Evolutionary conservation across 2,888 invertebrate species (phyloP).

Genomic region (Drepana falcataria): DNA sequence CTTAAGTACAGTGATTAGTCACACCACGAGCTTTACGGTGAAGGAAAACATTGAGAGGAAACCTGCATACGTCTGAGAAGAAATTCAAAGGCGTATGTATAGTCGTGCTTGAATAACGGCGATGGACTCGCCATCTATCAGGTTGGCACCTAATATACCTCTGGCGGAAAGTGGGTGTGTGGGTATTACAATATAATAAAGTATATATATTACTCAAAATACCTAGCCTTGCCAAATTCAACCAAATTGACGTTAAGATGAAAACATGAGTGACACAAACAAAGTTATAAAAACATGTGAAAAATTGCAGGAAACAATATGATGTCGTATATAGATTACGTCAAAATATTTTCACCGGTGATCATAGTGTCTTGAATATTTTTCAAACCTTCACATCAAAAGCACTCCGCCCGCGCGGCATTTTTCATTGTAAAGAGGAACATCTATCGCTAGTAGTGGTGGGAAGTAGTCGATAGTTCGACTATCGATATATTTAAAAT

Average conservation of each 20-base stretch:
- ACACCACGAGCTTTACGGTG: too few species aligned
- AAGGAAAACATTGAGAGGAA: too few species aligned
- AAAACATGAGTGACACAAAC: not conserved
- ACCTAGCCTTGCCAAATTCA: too few species aligned
- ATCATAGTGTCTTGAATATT: constrained; percentile 16
- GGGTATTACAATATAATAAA: too few species aligned
- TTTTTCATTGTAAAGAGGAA: constrained; percentile 26
- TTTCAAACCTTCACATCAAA: constrained; percentile 12
- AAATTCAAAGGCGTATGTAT: too few species aligned
- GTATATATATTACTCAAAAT: too few species aligned
- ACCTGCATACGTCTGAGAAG: too few species aligned
- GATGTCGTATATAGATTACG: not conserved
- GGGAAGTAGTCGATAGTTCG: not conserved
- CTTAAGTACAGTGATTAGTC: too few species aligned
- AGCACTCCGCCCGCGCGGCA: constrained; percentile 8
- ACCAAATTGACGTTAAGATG: not conserved
- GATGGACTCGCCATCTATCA: too few species aligned
- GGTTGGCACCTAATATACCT: too few species aligned
- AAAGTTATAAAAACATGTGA: not conserved
- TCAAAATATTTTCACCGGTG: constrained; percentile 13
- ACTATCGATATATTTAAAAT: not conserved
- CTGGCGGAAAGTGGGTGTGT: too few species aligned
- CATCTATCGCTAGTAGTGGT: constrained; percentile 27
- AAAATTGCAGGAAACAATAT: constrained; percentile 14
- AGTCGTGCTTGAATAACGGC: too few species aligned